Percentiles rank a stretch among this genome's conserved stretches.
Evolutionary conservation across 2,888 invertebrate genomes (phyloP).

Genomic region (Andrena flavipes): DNA sequence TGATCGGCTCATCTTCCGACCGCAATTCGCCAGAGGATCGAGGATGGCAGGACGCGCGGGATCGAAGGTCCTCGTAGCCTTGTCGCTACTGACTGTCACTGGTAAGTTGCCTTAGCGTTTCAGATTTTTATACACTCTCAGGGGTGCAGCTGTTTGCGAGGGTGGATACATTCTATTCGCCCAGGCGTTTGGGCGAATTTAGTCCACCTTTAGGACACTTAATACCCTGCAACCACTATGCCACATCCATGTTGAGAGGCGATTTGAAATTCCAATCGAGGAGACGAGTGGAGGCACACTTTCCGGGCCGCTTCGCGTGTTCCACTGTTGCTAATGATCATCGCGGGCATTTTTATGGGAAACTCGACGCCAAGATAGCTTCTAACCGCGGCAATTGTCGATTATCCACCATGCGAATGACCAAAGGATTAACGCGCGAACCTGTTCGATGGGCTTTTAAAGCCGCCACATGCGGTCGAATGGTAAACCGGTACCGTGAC

Average conservation of each 20-base stretch:
- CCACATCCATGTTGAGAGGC: background rate
- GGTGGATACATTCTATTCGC: too few relatives aligned
- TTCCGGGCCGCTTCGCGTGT: background rate
- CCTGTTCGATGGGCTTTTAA: conserved; percentile 59
- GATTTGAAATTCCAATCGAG: background rate
- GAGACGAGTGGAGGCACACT: conserved; percentile 16
- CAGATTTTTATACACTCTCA: background rate
- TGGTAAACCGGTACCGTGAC: conserved; percentile 69
- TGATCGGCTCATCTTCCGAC: conserved; percentile 38
- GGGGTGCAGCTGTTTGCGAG: too few relatives aligned
- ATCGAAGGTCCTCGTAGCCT: conserved; percentile 65
- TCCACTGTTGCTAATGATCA: conserved; percentile 14
- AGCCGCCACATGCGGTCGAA: conserved; percentile 42
- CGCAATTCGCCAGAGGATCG: conserved; percentile 19
- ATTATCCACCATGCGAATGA: conserved; percentile 19
- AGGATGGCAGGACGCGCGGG: conserved; percentile 52
- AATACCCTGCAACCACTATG: background rate
- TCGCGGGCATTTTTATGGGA: background rate
- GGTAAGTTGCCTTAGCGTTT: conserved; percentile 56
- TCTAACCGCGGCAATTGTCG: conserved; percentile 9
- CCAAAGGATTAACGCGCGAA: conserved; percentile 44
- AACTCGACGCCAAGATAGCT: background rate
- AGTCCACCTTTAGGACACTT: background rate
- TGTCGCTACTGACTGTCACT: conserved; percentile 49
- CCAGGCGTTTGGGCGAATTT: background rate